Percentiles rank a stretch among this genome's conserved stretches.
Conservation (phyloP, 2,113 vertebrate species). For the Halichoerus grypus region DNA sequence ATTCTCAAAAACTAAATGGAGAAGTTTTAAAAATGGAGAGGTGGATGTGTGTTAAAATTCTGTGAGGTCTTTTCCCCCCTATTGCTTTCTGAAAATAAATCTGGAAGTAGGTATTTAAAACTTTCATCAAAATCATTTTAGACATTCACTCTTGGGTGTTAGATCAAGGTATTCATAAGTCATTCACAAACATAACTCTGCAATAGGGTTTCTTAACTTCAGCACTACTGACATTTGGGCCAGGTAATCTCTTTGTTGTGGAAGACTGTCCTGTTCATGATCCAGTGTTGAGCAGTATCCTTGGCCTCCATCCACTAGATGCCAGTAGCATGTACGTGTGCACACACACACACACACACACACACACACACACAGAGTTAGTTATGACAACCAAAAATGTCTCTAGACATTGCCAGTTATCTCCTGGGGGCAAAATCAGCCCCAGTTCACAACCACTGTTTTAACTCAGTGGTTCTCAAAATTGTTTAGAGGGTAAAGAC, state of each 20-base stretch:
- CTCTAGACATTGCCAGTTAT: not conserved
- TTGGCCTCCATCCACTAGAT: not conserved
- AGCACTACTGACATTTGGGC: not conserved
- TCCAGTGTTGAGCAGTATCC: not conserved
- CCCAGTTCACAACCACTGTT: not conserved
- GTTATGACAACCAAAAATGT: not conserved
- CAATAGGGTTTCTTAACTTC: not conserved
- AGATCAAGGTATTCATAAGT: not conserved
- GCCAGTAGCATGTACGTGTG: not conserved
- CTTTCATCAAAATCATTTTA: slow-evolving; percentile 28
- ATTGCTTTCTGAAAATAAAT: slow-evolving; percentile 19
- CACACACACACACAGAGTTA: not conserved
- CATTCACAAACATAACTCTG: not conserved
- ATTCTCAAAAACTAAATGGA: not conserved
- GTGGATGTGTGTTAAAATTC: not conserved
- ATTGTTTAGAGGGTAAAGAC: not conserved
- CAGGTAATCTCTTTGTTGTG: not conserved
- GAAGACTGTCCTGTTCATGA: not conserved
- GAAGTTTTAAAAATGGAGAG: not conserved
- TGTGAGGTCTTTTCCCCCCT: not conserved
- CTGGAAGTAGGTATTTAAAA: not conserved
- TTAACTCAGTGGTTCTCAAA: not conserved
- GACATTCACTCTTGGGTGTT: not conserved
- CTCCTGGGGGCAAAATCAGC: not conserved
- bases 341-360: not conserved